A percentile compares a stretch with the other conserved stretches of the same genome.
These are phyloP conservation scores for Tenthredo amoena DNA, from an alignment of 2,888 invertebrate species.

Conservation along the genomic window DNA sequence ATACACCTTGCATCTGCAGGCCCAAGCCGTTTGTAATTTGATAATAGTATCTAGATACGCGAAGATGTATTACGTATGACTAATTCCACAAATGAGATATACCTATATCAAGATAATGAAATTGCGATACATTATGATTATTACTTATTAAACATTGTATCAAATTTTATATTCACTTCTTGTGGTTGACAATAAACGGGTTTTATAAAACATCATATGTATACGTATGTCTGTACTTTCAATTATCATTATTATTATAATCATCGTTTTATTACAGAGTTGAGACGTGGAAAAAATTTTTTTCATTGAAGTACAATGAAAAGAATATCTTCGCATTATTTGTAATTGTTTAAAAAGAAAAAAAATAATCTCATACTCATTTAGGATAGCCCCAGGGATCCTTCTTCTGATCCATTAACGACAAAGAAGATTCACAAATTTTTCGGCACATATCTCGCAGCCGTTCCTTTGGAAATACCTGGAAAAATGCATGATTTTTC, in stretches of 20 bases:
- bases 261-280: conserved; percentile 46
- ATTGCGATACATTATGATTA: conserved; percentile 66
- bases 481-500: conserved; percentile 55
- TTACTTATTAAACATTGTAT: conserved; percentile 75
- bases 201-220: conserved; percentile 69
- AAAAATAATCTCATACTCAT: conserved; percentile 58
- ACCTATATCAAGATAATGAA: conserved; percentile 53
- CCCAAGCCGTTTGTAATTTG: neutral
- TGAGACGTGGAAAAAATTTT: neutral
- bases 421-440: conserved; percentile 88
- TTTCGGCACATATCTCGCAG: conserved; percentile 88
- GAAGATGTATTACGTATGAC: conserved; percentile 17
- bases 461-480: conserved; percentile 86
- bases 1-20: neutral
- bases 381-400: conserved; percentile 90
- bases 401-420: conserved; percentile 86
- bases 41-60: conserved; percentile 7
- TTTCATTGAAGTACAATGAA: neutral
- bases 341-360: neutral
- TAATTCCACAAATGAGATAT: conserved; percentile 23
- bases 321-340: neutral
- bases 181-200: conserved; percentile 76
- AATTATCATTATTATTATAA: conserved; percentile 29
- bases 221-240: neutral
- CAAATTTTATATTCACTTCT: conserved; percentile 76